phyloP scores from a whole-genome alignment of 2,113 vertebrate genomes.

The Semnornis frantzii region DNA sequence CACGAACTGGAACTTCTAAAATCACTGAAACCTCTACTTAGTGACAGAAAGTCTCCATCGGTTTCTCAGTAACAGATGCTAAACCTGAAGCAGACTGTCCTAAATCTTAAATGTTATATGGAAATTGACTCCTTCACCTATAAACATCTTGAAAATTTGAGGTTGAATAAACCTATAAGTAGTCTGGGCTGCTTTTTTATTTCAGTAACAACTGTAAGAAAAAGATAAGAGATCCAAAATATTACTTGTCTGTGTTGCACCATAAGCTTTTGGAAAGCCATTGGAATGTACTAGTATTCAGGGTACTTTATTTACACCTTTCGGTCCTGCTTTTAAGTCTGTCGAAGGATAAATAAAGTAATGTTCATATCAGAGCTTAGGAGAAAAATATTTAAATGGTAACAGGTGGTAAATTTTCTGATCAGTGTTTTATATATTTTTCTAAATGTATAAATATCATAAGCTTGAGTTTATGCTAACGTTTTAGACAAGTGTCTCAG shows the following conservation, averaged over 20 bases:
- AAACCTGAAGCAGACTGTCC: neutral
- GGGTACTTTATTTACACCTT: neutral
- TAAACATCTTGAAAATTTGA: neutral
- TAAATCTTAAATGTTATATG: neutral
- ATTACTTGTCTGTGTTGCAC: neutral
- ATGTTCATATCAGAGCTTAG: neutral
- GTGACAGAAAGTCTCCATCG: neutral
- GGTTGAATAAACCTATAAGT: neutral
- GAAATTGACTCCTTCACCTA: neutral
- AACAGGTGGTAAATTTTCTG: neutral
- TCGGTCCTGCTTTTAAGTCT: neutral
- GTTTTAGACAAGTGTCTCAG: neutral
- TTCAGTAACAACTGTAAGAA: neutral
- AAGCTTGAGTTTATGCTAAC: neutral
- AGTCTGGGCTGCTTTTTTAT: neutral
- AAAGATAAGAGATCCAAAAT: neutral
- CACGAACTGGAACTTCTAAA: neutral
- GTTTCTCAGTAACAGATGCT: neutral
- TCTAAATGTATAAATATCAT: neutral
- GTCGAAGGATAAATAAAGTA: neutral
- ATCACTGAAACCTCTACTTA: neutral
- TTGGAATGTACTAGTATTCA: conserved; percentile 13
- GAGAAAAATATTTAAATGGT: neutral
- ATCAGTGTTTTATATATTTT: neutral
- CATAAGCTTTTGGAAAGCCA: neutral